These are phyloP conservation scores for Syngnathus typhle DNA, from an alignment of 2,113 vertebrate species.

Conservation along the genomic window DNA sequence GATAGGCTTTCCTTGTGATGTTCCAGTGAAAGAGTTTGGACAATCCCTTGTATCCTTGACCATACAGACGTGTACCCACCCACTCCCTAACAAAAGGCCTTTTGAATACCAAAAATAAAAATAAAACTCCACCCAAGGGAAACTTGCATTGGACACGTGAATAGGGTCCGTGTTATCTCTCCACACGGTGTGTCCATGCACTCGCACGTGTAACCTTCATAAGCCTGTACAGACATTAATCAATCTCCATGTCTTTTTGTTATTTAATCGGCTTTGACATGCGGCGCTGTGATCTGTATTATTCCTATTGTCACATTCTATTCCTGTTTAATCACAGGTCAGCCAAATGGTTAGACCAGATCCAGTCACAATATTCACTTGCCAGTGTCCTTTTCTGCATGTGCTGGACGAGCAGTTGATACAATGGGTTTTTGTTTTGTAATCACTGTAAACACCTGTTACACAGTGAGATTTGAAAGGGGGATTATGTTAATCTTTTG, in stretches of 20 bases:
- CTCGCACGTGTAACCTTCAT: neutral
- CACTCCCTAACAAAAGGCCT: no score
- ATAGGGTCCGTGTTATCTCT: neutral
- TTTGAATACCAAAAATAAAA: no score
- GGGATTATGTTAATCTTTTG: constrained; percentile 54
- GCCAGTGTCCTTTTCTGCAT: constrained; percentile 16
- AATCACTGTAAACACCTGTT: constrained; percentile 53
- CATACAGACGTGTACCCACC: no score
- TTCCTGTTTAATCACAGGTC: constrained; percentile 33
- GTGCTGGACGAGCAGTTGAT: constrained; percentile 40
- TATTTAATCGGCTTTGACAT: constrained; percentile 11
- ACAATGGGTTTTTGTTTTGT: constrained; percentile 40
- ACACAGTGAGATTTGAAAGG: constrained; percentile 49
- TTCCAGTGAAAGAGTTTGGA: no score
- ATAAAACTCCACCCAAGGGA: no score
- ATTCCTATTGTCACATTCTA: constrained; percentile 24
- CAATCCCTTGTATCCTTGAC: no score
- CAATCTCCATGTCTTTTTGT: constrained; percentile 6
- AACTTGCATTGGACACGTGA: no score
- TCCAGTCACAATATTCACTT: constrained; percentile 27
- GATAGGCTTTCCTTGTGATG: no score
- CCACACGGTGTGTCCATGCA: constrained; percentile 2
- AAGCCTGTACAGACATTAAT: neutral
- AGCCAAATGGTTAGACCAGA: constrained; percentile 25
- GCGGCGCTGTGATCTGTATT: constrained; percentile 13